Conservation (phyloP, 2,888 invertebrate species). For the Leptopilina myrica region DNA sequence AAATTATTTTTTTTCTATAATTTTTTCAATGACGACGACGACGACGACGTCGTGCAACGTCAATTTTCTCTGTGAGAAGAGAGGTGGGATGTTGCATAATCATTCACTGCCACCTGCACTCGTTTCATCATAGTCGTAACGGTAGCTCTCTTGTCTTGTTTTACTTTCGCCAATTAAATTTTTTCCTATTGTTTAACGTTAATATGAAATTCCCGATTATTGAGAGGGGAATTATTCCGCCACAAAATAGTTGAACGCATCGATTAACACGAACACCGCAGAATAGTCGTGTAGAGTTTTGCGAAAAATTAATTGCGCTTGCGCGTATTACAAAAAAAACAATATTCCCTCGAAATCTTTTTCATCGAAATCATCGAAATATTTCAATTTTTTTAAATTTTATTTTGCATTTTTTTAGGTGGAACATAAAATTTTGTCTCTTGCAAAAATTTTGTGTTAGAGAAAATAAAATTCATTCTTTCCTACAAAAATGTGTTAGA, state of each 20-base stretch:
- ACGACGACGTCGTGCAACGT: background rate
- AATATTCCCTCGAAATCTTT: too few species aligned
- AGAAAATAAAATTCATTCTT: too few species aligned
- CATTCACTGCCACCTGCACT: slow-evolving; percentile 29
- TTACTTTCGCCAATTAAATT: slow-evolving; percentile 35
- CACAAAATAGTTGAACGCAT: slow-evolving; percentile 6
- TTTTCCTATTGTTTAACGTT: slow-evolving; percentile 27
- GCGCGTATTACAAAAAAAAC: too few species aligned
- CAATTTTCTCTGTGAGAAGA: background rate
- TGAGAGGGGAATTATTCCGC: background rate
- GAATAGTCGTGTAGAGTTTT: background rate
- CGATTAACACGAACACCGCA: slow-evolving; percentile 13
- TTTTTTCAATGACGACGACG: background rate
- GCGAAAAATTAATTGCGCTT: background rate
- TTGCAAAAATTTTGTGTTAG: too few species aligned
- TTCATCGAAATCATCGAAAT: too few species aligned
- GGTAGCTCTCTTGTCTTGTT: slow-evolving; percentile 35
- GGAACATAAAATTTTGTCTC: too few species aligned
- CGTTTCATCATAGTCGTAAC: slow-evolving; percentile 33
- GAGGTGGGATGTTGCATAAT: slow-evolving; percentile 17
- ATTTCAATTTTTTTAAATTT: too few species aligned
- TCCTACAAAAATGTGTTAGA: too few species aligned
- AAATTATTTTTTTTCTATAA: background rate
- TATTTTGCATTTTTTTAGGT: too few species aligned
- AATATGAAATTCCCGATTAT: slow-evolving; percentile 31